phyloP scores from a whole-genome alignment of 2,888 invertebrate species.

The Ophonus ardosiacus region DNA sequence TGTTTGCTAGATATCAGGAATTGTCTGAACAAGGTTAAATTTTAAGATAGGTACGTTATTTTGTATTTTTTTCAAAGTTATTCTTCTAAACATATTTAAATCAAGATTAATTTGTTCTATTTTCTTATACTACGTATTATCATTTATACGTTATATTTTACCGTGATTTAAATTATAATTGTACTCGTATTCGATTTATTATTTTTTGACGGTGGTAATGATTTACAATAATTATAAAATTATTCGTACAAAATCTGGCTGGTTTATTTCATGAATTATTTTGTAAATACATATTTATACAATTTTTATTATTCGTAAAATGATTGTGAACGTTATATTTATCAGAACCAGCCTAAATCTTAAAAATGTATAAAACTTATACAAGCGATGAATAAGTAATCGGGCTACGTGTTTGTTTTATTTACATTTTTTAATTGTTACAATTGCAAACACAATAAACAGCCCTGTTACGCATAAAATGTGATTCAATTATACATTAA shows the following conservation, averaged over 20 bases:
- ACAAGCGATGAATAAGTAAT: too few relatives aligned
- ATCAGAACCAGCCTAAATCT: too few relatives aligned
- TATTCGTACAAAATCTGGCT: neutral
- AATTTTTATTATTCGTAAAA: neutral
- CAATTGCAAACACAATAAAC: neutral
- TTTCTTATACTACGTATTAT: neutral
- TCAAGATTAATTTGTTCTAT: neutral
- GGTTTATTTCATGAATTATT: neutral
- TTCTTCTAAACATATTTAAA: neutral
- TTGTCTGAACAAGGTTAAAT: constrained; percentile 80
- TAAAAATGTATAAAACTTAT: too few relatives aligned
- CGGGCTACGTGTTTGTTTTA: too few relatives aligned
- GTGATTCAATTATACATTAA: constrained; percentile 56
- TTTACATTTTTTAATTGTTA: neutral
- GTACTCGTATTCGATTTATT: too few relatives aligned
- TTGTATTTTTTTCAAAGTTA: neutral
- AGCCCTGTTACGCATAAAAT: constrained; percentile 27
- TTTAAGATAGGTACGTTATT: neutral
- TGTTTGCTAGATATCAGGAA: constrained; percentile 92
- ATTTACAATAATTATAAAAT: too few relatives aligned
- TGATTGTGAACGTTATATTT: too few relatives aligned
- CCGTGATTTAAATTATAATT: too few relatives aligned
- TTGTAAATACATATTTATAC: neutral
- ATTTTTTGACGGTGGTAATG: too few relatives aligned
- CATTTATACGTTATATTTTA: too few relatives aligned